A percentile compares a stretch with the other conserved stretches of the same genome.
Evolutionary conservation across 2,113 vertebrate species (phyloP).

Genomic region (Prionailurus viverrinus): DNA sequence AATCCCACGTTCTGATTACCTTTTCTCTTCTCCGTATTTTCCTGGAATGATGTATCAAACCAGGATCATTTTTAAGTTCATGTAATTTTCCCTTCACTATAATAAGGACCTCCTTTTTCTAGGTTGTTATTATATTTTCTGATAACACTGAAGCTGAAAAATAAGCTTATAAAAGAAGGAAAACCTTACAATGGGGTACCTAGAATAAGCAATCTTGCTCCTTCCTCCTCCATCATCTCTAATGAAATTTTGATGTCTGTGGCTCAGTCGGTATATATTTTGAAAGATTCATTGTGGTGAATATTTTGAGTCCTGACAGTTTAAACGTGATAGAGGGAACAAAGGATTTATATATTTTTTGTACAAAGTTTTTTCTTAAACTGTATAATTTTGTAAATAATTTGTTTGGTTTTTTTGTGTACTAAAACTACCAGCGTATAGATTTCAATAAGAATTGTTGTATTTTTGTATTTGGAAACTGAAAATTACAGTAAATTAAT

Average conservation of each 20-base stretch:
- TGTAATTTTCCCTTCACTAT: slow-evolving; percentile 52
- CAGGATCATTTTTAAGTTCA: neutral
- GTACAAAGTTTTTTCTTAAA: slow-evolving; percentile 92
- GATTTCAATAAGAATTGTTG: slow-evolving; percentile 92
- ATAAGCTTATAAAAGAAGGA: slow-evolving; percentile 71
- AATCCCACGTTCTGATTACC: slow-evolving; percentile 39
- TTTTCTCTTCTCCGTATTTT: slow-evolving; percentile 48
- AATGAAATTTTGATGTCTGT: slow-evolving; percentile 82
- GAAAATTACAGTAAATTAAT: slow-evolving; percentile 87
- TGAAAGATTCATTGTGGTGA: slow-evolving; percentile 85
- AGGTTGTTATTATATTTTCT: slow-evolving; percentile 63
- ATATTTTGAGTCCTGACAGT: slow-evolving; percentile 86
- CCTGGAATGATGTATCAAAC: slow-evolving; percentile 15
- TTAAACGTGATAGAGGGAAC: slow-evolving; percentile 88
- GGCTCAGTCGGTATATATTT: slow-evolving; percentile 86
- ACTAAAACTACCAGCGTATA: slow-evolving; percentile 91
- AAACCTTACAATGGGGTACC: neutral
- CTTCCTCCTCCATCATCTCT: slow-evolving; percentile 84
- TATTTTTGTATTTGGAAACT: slow-evolving; percentile 92
- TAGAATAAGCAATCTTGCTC: slow-evolving; percentile 81
- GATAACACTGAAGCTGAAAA: slow-evolving; percentile 73
- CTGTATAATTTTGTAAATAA: slow-evolving; percentile 93
- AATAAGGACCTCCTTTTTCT: slow-evolving; percentile 66
- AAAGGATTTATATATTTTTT: slow-evolving; percentile 93
- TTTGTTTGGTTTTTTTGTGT: slow-evolving; percentile 89